Conservation (phyloP, 92 coral and sea anemone genomes). For the Metridium senile region DNA sequence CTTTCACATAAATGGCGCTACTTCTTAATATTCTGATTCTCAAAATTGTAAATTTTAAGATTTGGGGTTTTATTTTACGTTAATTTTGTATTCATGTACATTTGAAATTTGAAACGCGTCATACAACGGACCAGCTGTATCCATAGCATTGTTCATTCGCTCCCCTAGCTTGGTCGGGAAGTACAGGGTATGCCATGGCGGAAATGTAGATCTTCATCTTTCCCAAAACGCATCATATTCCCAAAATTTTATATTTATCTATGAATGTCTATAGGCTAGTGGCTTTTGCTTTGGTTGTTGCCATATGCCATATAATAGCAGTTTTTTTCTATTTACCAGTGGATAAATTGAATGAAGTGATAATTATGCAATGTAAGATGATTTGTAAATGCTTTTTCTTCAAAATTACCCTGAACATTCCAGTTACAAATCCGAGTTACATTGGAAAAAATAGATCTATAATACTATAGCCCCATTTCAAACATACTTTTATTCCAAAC, state of each 20-base stretch:
- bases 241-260: background rate
- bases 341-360: background rate
- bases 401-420: background rate
- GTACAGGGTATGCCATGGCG: background rate
- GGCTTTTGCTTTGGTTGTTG: background rate
- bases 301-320: background rate
- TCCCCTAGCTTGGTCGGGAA: background rate
- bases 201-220: background rate
- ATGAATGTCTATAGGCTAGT: background rate
- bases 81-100: background rate
- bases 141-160: background rate
- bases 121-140: background rate
- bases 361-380: too few relatives aligned
- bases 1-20: background rate
- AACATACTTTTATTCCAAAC: too few relatives aligned
- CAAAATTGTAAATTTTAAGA: background rate
- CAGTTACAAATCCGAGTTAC: background rate
- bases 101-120: background rate
- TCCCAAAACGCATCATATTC: background rate
- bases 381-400: too few relatives aligned
- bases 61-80: too few relatives aligned
- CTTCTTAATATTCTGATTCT: background rate
- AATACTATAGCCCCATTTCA: too few relatives aligned
- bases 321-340: background rate
- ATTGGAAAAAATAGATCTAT: too few relatives aligned